These are phyloP conservation scores for Calonectris borealis DNA, from an alignment of 2,113 vertebrate species.

Conservation along the genomic window DNA sequence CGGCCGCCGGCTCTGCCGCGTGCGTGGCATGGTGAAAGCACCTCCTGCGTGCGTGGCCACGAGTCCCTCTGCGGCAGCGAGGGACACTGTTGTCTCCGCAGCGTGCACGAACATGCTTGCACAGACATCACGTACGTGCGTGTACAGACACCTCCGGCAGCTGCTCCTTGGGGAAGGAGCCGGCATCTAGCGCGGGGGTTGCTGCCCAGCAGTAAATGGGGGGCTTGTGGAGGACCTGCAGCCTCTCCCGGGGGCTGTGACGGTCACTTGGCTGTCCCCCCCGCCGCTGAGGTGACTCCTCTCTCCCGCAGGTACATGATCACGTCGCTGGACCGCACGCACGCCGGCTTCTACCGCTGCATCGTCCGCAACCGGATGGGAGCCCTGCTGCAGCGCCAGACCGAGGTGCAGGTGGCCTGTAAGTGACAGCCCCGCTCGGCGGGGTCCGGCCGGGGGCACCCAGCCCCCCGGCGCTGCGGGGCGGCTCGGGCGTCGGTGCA, in stretches of 20 bases:
- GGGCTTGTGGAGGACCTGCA: background rate
- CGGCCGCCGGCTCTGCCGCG: accelerated
- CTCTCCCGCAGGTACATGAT: conserved; percentile 87
- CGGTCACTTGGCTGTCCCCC: background rate
- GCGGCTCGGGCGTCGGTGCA: accelerated
- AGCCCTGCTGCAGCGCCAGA: conserved; percentile 92
- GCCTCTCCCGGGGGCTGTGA: background rate
- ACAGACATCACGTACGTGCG: accelerated
- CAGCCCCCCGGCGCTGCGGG: accelerated
- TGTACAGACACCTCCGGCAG: accelerated
- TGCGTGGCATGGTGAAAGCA: background rate
- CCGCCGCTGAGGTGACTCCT: background rate
- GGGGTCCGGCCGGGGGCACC: accelerated
- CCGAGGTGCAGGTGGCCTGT: conserved; percentile 98
- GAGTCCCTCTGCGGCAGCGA: accelerated
- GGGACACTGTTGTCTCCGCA: background rate
- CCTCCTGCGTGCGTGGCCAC: accelerated
- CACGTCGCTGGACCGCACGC: conserved; percentile 91
- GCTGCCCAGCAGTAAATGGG: background rate
- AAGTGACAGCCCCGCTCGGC: conserved; percentile 66
- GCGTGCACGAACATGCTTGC: accelerated
- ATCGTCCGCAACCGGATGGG: conserved; percentile 95
- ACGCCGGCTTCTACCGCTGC: conserved; percentile 95
- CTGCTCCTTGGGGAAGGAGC: background rate
- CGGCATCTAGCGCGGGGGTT: background rate